These are phyloP conservation scores for Cercopithecus diana DNA, from an alignment of 2,797 vertebrate genomes.

Conservation along the genomic window DNA sequence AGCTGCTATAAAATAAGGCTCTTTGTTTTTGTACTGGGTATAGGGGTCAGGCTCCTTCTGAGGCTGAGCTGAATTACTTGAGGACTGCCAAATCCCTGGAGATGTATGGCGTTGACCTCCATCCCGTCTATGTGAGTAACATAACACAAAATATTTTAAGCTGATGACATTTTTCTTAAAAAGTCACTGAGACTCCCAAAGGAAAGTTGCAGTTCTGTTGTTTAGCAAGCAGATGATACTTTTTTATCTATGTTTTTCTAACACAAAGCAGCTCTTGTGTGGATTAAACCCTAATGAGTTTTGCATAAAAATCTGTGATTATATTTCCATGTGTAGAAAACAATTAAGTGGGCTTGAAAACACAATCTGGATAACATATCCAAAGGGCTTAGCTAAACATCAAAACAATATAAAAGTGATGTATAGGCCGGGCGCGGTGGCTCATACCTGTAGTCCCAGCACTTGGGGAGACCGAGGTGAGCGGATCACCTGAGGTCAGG, in stretches of 20 bases:
- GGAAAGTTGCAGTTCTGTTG: background rate
- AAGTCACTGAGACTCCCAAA: constrained; percentile 38
- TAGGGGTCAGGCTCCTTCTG: constrained; percentile 90
- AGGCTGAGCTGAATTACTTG: constrained; percentile 92
- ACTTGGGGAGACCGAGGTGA: background rate
- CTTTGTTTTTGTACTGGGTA: constrained; percentile 67
- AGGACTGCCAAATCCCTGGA: constrained; percentile 91
- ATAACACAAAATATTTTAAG: constrained; percentile 65
- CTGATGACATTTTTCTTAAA: constrained; percentile 56
- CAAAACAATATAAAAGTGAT: constrained; percentile 46
- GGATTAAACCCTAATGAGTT: constrained; percentile 64
- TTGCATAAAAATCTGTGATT: constrained; percentile 74
- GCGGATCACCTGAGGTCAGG: background rate
- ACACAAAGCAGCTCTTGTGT: background rate
- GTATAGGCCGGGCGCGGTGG: background rate
- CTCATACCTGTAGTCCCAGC: background rate
- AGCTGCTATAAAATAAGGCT: constrained; percentile 5
- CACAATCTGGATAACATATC: constrained; percentile 71
- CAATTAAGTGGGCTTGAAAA: constrained; percentile 65
- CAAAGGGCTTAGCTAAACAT: constrained; percentile 54
- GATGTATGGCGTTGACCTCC: constrained; percentile 95
- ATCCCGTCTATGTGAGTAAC: constrained; percentile 92
- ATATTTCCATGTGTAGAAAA: constrained; percentile 59
- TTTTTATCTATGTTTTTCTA: constrained; percentile 41
- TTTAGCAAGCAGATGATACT: constrained; percentile 15